Evolutionary conservation across 2,888 invertebrate species (phyloP), one percentile per base, ranked within the genome.

Genomic region (Hypselothyrea guttata): DNA sequence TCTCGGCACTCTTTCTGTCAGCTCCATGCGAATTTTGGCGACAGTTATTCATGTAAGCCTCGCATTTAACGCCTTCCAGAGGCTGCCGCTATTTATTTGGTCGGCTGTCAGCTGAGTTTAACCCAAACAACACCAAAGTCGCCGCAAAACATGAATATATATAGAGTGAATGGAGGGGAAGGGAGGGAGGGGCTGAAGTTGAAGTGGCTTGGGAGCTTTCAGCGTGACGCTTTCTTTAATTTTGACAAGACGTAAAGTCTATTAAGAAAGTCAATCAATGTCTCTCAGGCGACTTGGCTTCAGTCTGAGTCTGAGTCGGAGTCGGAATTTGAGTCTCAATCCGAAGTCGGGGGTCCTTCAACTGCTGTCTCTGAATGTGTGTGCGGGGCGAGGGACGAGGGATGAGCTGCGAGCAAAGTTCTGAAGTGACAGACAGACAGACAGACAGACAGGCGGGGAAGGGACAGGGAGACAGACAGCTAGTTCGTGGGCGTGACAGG

Each of bases 181-280:
- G 15, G 18, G 11, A 13, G 30, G 0, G 5, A 7, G 40, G 31
- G 11, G 37, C 8, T 34, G 41, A 34, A 16, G 8, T 40, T 51
- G 41, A 33, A 34, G 40, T 37, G 34, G 44, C 34, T 35, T 37
- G 57, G 66, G 46, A 46, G 71, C 55, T 65, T 57, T 62, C 48
- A 54, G 57, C 55, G 56, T 75, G 71, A 73, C 64, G 71, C 49
- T 74, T 85, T 75, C 84, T 75, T 81, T 86, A 86, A 84, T 87
- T 84, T 79, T 86, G 86, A 86, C 86, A 86, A 85, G 87, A 86
- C 82, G 71, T 77, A 87, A 86, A 86, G 87, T 87, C 86, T 87
- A 87, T 87, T 88, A 87, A 88, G 86, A 88, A 88, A 88, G 89
- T 88, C 88, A 88, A 89, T 88, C 89, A 88, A 88, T 87, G 89